phyloP scores from a whole-genome alignment of 1,140 invertebrate species.

The Theocolax elegans region DNA sequence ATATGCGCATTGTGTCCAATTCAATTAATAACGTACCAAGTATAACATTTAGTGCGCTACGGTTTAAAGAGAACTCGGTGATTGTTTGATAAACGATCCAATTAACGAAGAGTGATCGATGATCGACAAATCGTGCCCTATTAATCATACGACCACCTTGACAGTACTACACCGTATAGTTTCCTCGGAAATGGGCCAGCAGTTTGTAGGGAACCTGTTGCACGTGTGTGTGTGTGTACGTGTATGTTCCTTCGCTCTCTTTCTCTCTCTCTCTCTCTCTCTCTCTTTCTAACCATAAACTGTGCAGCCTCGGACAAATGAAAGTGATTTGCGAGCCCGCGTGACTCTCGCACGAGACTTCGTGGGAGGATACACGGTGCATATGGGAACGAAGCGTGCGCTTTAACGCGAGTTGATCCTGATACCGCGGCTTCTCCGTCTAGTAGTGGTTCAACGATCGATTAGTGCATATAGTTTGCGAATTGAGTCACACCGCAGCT shows the following conservation, averaged over 20 bases:
- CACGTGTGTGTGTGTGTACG: too few species aligned
- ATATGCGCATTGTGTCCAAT: too few species aligned
- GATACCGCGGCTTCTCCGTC: background rate
- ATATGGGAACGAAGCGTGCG: background rate
- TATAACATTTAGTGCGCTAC: too few species aligned
- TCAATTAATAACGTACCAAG: too few species aligned
- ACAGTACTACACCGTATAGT: background rate
- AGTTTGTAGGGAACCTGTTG: slow-evolving; percentile 30
- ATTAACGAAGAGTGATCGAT: slow-evolving; percentile 39
- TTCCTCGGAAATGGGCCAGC: slow-evolving; percentile 32
- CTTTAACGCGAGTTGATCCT: background rate
- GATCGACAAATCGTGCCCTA: slow-evolving; percentile 36
- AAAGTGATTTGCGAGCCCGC: slow-evolving; percentile 32
- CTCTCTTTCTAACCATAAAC: background rate
- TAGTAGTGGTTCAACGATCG: slow-evolving; percentile 8
- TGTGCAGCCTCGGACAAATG: slow-evolving; percentile 16
- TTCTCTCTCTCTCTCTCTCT: background rate
- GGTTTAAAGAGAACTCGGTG: background rate
- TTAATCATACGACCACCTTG: slow-evolving; percentile 34
- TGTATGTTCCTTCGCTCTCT: background rate
- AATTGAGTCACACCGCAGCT: background rate
- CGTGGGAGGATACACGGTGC: background rate
- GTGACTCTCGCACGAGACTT: too few species aligned
- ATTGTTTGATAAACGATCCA: slow-evolving; percentile 41
- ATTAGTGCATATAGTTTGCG: background rate